A percentile compares a stretch with the other conserved stretches of the same genome.
These are phyloP conservation scores for Hydropsyche tenuis DNA, from an alignment of 1,140 invertebrate species.

Conservation along the genomic window DNA sequence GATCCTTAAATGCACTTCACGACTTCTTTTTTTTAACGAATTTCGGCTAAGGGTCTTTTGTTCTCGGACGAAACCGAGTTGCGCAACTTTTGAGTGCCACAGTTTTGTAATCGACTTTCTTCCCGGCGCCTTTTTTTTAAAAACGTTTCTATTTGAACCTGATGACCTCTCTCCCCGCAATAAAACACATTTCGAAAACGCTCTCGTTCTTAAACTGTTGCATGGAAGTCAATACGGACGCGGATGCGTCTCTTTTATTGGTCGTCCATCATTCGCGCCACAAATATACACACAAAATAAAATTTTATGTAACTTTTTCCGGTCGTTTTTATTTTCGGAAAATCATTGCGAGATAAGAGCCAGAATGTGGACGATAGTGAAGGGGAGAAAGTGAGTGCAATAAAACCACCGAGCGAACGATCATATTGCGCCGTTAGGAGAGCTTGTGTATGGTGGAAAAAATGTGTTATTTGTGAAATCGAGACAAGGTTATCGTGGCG, in stretches of 20 bases:
- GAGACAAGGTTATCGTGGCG: conserved; percentile 17
- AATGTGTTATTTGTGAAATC: conserved; percentile 12
- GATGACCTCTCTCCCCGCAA: conserved; percentile 6
- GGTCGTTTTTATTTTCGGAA: conserved; percentile 13
- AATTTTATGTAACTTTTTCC: conserved; percentile 30
- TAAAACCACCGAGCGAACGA: conserved; percentile 28
- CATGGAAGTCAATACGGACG: not conserved
- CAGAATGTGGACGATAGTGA: conserved; percentile 1
- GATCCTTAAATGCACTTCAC: too few species aligned
- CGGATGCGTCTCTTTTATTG: conserved; percentile 19
- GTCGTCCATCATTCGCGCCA: conserved; percentile 24
- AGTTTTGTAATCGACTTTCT: conserved; percentile 13
- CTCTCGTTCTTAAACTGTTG: not conserved
- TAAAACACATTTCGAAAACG: conserved; percentile 6
- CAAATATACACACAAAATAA: not conserved
- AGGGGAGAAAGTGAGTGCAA: conserved; percentile 37
- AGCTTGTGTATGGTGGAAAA: not conserved
- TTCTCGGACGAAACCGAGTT: not conserved
- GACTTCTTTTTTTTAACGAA: too few species aligned
- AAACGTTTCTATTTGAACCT: not conserved
- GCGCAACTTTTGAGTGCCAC: conserved; percentile 7
- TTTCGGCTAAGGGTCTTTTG: not conserved
- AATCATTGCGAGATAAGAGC: conserved; percentile 20
- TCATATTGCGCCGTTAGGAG: conserved; percentile 16
- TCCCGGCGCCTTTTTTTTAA: not conserved